Evolutionary conservation across 1,140 invertebrate species (phyloP), one percentile per base, ranked within the genome.

Genomic region (Choristoneura fumiferana): DNA sequence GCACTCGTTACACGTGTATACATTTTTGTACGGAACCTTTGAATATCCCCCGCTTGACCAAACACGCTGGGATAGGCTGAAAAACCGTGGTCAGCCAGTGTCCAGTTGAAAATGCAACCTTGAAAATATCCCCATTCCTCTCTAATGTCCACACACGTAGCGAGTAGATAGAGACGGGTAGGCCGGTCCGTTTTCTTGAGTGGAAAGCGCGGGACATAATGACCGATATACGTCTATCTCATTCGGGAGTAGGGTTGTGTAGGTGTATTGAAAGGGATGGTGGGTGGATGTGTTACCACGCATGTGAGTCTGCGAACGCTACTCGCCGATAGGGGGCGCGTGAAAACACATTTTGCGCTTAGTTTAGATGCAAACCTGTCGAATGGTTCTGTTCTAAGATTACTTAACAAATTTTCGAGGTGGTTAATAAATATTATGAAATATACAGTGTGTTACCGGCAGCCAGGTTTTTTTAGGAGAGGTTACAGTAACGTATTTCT

Each of bases 311-410:
- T 69, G 62, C 54, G 57, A 61, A 63, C 64, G 82, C 85, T 88
- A 88, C 82, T 88, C 83, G 76, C 70, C 85, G 73, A 78, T 78
- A 87, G 85, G 69, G 74, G 83, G 85, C 85, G 83, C 85, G 83
- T 71, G 67, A 61, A 76, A 76, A 76, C 62, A 54, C 37, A 40
- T 33, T 13, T 45, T 57, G 66, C 58, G 61, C 52, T 54, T 58
- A 55, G 54, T 43, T 39, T 33, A 8, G 43, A 49, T 33, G 45
- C 14, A 22, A 74, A 68, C 56, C 62, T 52, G 60, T 40, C 36
- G 43, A 22, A 12, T 38, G 70, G 70, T 78, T 72, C 63, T 34
- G 69, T 69, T 57, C 65, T 45, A 34, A 52, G 61, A n/a, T n/a
- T n/a, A n/a, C n/a, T n/a, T n/a, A n/a, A n/a, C n/a, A n/a, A n/a